Evolutionary conservation across 1,140 invertebrate genomes (phyloP).

Genomic region (Acromyrmex charruanus): DNA sequence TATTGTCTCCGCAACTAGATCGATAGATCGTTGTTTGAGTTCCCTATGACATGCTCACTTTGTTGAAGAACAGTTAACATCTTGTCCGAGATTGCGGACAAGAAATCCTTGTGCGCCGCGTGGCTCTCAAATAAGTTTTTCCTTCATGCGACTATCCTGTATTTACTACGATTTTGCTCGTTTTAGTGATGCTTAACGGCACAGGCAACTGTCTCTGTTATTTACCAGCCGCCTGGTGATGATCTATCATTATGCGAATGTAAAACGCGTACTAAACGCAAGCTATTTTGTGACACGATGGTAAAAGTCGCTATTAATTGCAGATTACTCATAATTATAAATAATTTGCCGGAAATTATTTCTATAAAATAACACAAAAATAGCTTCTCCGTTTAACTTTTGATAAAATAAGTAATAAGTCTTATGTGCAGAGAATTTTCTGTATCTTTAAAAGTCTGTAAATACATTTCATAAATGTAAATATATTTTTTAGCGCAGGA

Average conservation of each 20-base stretch:
- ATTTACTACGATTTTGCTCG: constrained; percentile 56
- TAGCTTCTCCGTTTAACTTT: not conserved
- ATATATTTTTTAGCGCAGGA: not conserved
- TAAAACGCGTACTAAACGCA: not conserved
- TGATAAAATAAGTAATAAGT: not conserved
- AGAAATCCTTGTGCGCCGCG: constrained; percentile 59
- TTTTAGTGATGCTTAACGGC: constrained; percentile 66
- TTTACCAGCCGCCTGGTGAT: not conserved
- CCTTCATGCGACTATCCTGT: constrained; percentile 44
- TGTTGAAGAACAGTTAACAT: constrained; percentile 74
- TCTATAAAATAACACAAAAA: not conserved
- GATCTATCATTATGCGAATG: not conserved
- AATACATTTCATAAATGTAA: constrained; percentile 3
- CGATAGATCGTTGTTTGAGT: constrained; percentile 66
- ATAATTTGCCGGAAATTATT: not conserved
- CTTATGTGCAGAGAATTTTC: not conserved
- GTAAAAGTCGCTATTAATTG: not conserved
- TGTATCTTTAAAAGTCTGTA: not conserved
- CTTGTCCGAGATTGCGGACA: constrained; percentile 71
- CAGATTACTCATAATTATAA: not conserved
- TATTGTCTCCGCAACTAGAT: constrained; percentile 64
- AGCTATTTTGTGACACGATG: not conserved
- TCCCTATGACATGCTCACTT: constrained; percentile 50
- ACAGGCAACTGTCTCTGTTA: constrained; percentile 59
- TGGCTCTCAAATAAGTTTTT: constrained; percentile 40